A percentile compares a stretch with the other conserved stretches of the same genome.
Conservation (phyloP, 2,888 invertebrate genomes). For the Eupithecia insigniata region DNA sequence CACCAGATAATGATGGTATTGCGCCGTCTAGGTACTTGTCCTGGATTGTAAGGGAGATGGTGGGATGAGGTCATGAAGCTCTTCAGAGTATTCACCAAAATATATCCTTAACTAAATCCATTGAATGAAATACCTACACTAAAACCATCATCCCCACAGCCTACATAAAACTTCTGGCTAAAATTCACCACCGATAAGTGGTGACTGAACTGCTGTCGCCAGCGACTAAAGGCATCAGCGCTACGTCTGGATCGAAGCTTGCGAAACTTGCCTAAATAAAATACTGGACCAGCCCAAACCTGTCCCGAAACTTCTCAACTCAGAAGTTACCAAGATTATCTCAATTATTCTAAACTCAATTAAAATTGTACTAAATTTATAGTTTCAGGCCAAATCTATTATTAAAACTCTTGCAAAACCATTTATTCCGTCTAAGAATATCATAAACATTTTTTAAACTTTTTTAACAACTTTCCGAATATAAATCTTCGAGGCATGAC, state of each 20-base stretch:
- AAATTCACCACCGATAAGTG: background rate
- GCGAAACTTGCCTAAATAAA: background rate
- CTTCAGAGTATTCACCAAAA: too few relatives aligned
- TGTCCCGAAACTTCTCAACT: background rate
- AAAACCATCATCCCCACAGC: background rate
- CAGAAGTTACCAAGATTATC: background rate
- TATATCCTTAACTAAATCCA: too few relatives aligned
- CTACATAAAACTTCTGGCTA: background rate
- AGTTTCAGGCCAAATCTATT: background rate
- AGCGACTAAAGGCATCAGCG: background rate
- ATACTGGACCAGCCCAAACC: background rate
- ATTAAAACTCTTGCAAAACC: background rate
- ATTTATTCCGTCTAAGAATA: constrained; percentile 36
- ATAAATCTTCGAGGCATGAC: constrained; percentile 44
- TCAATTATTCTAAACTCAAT: background rate
- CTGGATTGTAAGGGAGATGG: too few relatives aligned
- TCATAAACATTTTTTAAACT: constrained; percentile 45
- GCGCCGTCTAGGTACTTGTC: too few relatives aligned
- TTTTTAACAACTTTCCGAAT: constrained; percentile 40
- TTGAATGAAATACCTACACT: too few relatives aligned
- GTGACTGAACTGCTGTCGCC: background rate
- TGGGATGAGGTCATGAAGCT: too few relatives aligned
- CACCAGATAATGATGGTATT: too few relatives aligned
- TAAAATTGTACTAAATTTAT: background rate
- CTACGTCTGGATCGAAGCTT: background rate